A percentile compares a stretch with the other conserved stretches of the same genome.
These are phyloP conservation scores for Spilosoma lubricipeda DNA, from an alignment of 2,888 invertebrate genomes.

Conservation along the genomic window DNA sequence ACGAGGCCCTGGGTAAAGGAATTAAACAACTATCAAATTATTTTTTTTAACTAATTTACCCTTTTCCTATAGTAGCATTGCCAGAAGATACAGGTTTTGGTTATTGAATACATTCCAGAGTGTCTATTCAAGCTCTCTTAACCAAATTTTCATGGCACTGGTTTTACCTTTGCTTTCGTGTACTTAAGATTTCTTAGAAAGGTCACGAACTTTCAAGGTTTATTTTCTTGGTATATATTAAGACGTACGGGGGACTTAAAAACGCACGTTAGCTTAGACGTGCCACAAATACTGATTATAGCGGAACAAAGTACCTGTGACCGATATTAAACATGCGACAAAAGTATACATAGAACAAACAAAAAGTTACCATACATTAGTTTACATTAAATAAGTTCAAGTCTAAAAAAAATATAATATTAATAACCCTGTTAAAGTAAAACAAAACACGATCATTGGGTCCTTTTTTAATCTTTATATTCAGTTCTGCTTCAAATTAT, in stretches of 20 bases:
- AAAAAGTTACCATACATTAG: neutral
- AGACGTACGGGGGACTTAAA: neutral
- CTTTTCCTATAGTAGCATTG: too few relatives aligned
- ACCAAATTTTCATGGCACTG: neutral
- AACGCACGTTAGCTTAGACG: neutral
- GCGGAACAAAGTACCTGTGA: neutral
- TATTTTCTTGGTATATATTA: neutral
- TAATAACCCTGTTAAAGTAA: neutral
- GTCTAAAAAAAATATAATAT: too few relatives aligned
- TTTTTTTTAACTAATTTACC: too few relatives aligned
- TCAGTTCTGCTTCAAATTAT: neutral
- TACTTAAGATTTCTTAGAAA: neutral
- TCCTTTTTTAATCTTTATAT: neutral
- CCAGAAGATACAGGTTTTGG: too few relatives aligned
- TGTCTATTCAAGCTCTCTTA: neutral
- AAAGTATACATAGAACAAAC: neutral
- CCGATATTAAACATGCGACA: neutral
- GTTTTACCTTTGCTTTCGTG: neutral
- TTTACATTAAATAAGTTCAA: neutral
- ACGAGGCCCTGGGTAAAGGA: too few relatives aligned
- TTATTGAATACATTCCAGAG: neutral
- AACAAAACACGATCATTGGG: neutral
- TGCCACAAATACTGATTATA: neutral
- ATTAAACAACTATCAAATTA: too few relatives aligned
- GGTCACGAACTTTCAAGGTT: neutral